Base-by-base conservation (phyloP, 1,140 invertebrate genomes). In the Aleiodes sp. region DNA sequence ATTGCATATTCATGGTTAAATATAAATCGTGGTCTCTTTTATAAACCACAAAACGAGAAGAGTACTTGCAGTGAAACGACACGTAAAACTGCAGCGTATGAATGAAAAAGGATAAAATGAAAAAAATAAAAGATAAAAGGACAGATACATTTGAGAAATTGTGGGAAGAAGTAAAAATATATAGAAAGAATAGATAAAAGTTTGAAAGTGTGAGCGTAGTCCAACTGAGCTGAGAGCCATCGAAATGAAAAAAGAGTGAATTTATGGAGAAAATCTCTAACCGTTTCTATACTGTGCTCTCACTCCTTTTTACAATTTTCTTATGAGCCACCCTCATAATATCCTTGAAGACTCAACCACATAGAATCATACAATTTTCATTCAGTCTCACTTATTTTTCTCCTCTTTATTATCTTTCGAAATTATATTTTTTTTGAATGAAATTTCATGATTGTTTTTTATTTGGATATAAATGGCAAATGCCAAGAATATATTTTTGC, bases 21-120 rank as follows among this genome's bases (percentile, higher is more conserved):
- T 21, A 52, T 52, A 52, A 52, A 52, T 52, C 46, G 46, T 26
- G 26, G 21, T 52, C 46, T 52, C 46, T 52, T 52, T 52, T 52
- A 52, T 52, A 52, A n/a, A 52, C 46, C 19, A 24, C 16, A 4
- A 9, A 52, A 52, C 46, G 46, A 21, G 26, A 52, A 21, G 46
- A 52, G 46, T 24, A 24, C 46, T 52, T 24, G 46, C 46, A 52
- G 46, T 52, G 46, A 52, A 52, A 52, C 19, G 46, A 52, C 46
- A 52, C 16, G 46, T 52, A 21, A 52, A 52, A 52, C 46, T 52
- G 46, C 46, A 52, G 46, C 46, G n/a, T 52, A 35, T 35, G 46
- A 52, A 21, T 21, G n/a, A n/a, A n/a, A n/a, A n/a, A n/a, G n/a
- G n/a, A n/a, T n/a, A n/a, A n/a, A n/a, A 52, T 52, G 46, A 24